A percentile compares a stretch with the other conserved stretches of the same genome.
Evolutionary conservation across 1,140 invertebrate genomes (phyloP).

Genomic region (Medauroidea extradentata): DNA sequence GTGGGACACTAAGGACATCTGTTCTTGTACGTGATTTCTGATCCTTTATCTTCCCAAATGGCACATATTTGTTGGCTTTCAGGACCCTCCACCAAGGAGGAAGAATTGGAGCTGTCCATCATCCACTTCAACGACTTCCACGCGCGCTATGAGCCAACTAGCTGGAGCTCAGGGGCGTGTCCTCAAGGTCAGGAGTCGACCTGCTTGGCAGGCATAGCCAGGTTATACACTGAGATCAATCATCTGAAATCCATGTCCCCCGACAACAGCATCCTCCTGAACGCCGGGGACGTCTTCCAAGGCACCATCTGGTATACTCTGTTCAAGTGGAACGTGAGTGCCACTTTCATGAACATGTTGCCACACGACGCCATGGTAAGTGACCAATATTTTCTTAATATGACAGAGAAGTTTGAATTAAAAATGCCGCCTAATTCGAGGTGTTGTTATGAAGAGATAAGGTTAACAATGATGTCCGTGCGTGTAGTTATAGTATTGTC

Average conservation of each 20-base stretch:
- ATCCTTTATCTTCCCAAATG: too few relatives aligned
- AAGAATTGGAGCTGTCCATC: constrained; percentile 60
- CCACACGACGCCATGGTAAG: constrained; percentile 76
- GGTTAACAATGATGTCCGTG: too few relatives aligned
- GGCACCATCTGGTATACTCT: constrained; percentile 82
- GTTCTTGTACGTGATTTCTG: too few relatives aligned
- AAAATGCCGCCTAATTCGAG: too few relatives aligned
- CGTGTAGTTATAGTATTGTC: too few relatives aligned
- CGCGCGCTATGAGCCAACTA: constrained; percentile 70
- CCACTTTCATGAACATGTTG: constrained; percentile 69
- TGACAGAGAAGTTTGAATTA: too few relatives aligned
- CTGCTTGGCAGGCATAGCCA: constrained; percentile 65
- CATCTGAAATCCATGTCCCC: constrained; percentile 48
- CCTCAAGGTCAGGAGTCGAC: constrained; percentile 24
- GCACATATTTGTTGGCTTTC: too few relatives aligned
- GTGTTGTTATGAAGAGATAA: too few relatives aligned
- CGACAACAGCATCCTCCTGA: constrained; percentile 65
- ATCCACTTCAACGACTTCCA: constrained; percentile 81
- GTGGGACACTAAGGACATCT: too few relatives aligned
- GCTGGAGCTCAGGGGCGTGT: constrained; percentile 56
- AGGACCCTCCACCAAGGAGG: too few relatives aligned
- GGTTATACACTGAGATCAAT: constrained; percentile 55
- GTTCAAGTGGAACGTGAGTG: constrained; percentile 66
- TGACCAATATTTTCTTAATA: too few relatives aligned
- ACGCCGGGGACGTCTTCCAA: constrained; percentile 82